A percentile compares a stretch with the other conserved stretches of the same genome.
Conservation (phyloP, 2,113 vertebrate genomes). For the Blennius ocellaris region DNA sequence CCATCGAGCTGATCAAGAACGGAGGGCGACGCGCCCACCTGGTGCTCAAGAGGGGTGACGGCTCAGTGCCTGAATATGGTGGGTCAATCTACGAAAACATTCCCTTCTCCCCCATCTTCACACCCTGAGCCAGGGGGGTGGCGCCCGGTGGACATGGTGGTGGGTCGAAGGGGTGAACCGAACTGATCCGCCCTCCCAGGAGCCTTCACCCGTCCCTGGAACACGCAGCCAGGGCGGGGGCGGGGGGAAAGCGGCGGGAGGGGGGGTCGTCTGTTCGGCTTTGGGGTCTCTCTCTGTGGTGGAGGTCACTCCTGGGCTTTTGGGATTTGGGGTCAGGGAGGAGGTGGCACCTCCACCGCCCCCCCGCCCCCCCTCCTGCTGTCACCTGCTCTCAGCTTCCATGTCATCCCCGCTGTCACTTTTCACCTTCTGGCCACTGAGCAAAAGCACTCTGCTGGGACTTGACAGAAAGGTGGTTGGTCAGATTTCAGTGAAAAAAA, state of each 20-base stretch:
- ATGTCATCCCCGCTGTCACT: slow-evolving; percentile 76
- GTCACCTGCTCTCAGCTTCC: slow-evolving; percentile 68
- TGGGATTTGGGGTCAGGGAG: slow-evolving; percentile 76
- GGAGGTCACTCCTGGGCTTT: slow-evolving; percentile 85
- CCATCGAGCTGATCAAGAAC: slow-evolving; percentile 99
- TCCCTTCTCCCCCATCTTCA: slow-evolving; percentile 99
- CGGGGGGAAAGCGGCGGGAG: slow-evolving; percentile 6
- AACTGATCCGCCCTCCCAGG: slow-evolving; percentile 42
- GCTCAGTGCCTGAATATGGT: slow-evolving; percentile 99
- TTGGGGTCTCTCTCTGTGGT: slow-evolving; percentile 82
- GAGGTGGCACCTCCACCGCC: slow-evolving; percentile 28
- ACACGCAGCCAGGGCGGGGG: slow-evolving; percentile 82
- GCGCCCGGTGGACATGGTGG: slow-evolving; percentile 60
- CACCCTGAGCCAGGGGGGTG: slow-evolving; percentile 89
- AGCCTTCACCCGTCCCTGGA: slow-evolving; percentile 76
- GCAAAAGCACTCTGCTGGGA: slow-evolving; percentile 67
- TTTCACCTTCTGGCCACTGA: slow-evolving; percentile 72
- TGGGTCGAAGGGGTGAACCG: slow-evolving; percentile 41
- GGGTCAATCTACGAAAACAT: slow-evolving; percentile 99
- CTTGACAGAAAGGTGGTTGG: slow-evolving; percentile 61
- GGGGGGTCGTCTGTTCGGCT: slow-evolving; percentile 67
- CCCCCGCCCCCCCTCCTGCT: slow-evolving; percentile 31
- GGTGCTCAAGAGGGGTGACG: slow-evolving; percentile 97
- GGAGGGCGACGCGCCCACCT: slow-evolving; percentile 94
- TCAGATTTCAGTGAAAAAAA: slow-evolving; percentile 48